phyloP scores from a whole-genome alignment of 2,888 invertebrate genomes.

The Metacarcinus magister region DNA sequence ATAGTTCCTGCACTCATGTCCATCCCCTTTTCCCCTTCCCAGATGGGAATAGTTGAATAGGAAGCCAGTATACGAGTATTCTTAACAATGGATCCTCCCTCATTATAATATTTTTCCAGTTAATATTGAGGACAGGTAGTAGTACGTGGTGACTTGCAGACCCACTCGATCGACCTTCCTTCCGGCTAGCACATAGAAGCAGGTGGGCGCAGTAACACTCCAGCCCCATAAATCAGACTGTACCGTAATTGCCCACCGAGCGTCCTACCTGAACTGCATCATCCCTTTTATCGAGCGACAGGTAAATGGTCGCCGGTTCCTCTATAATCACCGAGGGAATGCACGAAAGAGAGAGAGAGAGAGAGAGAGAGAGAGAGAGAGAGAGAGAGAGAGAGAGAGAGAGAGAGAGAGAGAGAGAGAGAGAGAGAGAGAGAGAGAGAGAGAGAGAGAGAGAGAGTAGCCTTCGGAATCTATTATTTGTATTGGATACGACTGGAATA shows the following conservation, averaged over 20 bases:
- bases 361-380: no score
- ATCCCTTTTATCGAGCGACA: not conserved
- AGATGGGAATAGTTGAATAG: no score
- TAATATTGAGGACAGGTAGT: not conserved
- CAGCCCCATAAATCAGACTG: not conserved
- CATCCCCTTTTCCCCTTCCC: no score
- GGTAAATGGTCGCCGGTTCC: not conserved
- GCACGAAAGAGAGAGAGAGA: not conserved
- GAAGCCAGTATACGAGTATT: no score
- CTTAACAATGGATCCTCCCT: no score
- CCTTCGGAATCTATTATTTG: not conserved
- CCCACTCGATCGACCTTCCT: not conserved
- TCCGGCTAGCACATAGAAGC: not conserved
- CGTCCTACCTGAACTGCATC: not conserved
- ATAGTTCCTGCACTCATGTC: no score
- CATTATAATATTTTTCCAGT: no score
- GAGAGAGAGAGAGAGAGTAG: not conserved
- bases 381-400: no score
- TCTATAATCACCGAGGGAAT: constrained; percentile 21
- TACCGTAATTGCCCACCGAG: not conserved
- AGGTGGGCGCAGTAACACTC: not conserved
- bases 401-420: no score
- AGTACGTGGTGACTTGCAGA: not conserved
- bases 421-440: not conserved
- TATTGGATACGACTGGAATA: not conserved